These are phyloP conservation scores for Ochropleura leucogaster DNA, from an alignment of 2,888 invertebrate genomes.

Conservation along the genomic window DNA sequence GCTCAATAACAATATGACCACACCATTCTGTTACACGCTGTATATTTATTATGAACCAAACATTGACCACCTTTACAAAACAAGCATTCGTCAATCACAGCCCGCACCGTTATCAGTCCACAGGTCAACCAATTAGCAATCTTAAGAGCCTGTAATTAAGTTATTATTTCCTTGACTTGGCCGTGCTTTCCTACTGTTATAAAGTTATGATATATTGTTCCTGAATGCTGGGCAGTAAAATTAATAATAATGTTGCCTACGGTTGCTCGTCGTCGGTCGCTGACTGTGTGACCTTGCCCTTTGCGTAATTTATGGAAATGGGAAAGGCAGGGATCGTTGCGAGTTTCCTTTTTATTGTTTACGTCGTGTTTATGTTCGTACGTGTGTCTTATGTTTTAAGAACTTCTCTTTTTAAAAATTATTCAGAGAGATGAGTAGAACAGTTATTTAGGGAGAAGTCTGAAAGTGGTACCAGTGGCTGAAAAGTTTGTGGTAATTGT, in stretches of 20 bases:
- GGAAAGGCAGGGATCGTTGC: constrained; percentile 42
- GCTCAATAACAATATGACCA: no score
- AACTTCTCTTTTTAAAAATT: constrained; percentile 1
- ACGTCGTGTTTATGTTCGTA: constrained; percentile 24
- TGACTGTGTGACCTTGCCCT: constrained; percentile 61
- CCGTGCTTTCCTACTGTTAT: constrained; percentile 53
- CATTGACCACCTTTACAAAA: constrained; percentile 6
- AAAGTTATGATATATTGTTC: constrained; percentile 74
- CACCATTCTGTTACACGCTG: no score
- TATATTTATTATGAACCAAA: constrained; percentile 10
- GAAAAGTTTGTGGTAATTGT: not conserved
- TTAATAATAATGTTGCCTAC: constrained; percentile 63
- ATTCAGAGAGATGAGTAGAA: not conserved
- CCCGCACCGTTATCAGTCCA: constrained; percentile 26
- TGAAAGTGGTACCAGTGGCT: not conserved
- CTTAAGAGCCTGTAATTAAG: constrained; percentile 56
- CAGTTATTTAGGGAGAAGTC: not conserved
- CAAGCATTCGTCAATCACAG: constrained; percentile 49
- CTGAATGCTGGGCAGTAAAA: constrained; percentile 63
- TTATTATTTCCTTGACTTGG: constrained; percentile 44
- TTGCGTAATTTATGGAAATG: constrained; percentile 63
- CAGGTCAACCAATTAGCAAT: constrained; percentile 53
- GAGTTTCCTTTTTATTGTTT: constrained; percentile 59
- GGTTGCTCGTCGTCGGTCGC: constrained; percentile 52
- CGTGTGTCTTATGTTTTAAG: constrained; percentile 17